Base-by-base conservation (phyloP, 2,888 invertebrate genomes). In the Corythucha ciliata region DNA sequence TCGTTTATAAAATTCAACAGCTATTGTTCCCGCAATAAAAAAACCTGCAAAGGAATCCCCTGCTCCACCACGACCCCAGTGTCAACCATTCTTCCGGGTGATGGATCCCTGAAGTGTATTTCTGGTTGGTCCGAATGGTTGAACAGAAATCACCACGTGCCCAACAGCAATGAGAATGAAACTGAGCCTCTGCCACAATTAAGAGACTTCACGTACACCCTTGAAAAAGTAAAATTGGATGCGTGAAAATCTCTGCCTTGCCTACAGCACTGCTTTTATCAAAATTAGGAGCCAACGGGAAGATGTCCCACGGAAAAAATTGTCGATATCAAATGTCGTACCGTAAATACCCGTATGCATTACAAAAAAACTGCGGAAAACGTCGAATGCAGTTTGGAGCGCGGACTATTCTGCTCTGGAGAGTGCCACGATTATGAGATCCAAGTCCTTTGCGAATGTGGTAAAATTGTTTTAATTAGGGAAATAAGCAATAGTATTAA, bases 391-490 rank as follows among this genome's bases (percentile, higher is more conserved):
- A 80, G 79, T 59, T 65, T 86, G 52, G 78, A 83, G 59, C 72
- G 73, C 12, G 90, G 90, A 0, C 70, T 90, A 0, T 67, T 78
- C 4, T 90, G 90, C 64, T 69, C 67, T 48, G 68, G 70, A 3
- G 59, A 63, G 2, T 91, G 91, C 61, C 75, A 79, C 2, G 89
- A 91, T 70, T 90, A 89, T 64, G 89, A 91, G 69, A 79, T 90
- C 42, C 74, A 83, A 25, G 81, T 88, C 2, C 72, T 77, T 33
- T 90, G 90, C 64, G 67, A 72, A 48, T 84, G 83, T 64, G 69
- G 65, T 60, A 50, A 47, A 55, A 56, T 34, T 18, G 8, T n/a
- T 29, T 29, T n/a, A 10, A n/a, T 8, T n/a, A 29, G 8, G 8
- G 29, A 29, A 10, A 29, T 29, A n/a, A 8, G 12, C 29, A 29